Evolutionary conservation across 2,113 vertebrate genomes (phyloP), one percentile per base, ranked within the genome.

Genomic region (Miniopterus natalensis): DNA sequence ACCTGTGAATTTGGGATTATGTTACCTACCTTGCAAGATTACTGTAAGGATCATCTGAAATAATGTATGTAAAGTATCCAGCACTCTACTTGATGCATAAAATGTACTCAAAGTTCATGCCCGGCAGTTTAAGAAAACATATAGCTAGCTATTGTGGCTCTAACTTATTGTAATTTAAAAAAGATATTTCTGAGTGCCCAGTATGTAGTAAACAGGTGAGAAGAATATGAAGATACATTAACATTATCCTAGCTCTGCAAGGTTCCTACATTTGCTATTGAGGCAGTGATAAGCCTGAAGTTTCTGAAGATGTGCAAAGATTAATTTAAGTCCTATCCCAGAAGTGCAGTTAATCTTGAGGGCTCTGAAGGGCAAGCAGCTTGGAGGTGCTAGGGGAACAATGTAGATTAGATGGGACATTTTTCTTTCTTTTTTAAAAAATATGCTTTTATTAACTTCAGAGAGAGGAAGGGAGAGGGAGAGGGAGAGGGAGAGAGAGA

Each of bases 51-150:
- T 66, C 21, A 89, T 87, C 68, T 77, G 23, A 71, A 93, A 59
- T 42, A 29, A 81, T 59, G 18, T 73, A 74, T 84, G 9, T 49
- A 68, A 85, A 81, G 4, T 71, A 31, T 5, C 13, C 3, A n/a
- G 27, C 17, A 40, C 21, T 77, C 2, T 68, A 1, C 59, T 66
- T 36, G 57, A 42, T 55, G 7, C 8, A 73, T 78, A 61, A 71
- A 59, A 70, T 80, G 6, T 49, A 70, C n/a, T 95, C 70, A 68
- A 27, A 89, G 61, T 66, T 92, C n/a, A 92, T 42, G 78, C 45
- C 59, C 55, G 84, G 71, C 31, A 74, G 84, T 87, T 80, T 63
- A 66, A 53, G 77, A 88, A 96, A 79, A 78, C 45, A 74, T 25
- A 40, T 77, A 51, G 42, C 36, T 65, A 57, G 36, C 45, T 55